phyloP scores from a whole-genome alignment of 2,888 invertebrate species.

The Achlya flavicornis region DNA sequence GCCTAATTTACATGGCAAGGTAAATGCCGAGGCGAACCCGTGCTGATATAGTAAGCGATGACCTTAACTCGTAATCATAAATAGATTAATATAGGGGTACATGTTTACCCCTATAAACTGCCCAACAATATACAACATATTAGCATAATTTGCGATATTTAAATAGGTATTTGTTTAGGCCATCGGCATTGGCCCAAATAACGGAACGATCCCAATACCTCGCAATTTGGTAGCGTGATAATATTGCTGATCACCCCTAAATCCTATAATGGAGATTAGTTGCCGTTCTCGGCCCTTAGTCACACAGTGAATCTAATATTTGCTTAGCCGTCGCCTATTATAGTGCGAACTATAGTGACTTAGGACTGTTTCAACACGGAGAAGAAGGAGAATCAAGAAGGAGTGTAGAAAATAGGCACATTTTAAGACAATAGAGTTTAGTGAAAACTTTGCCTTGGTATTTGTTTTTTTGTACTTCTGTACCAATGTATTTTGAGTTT shows the following conservation, averaged over 20 bases:
- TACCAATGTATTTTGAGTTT: too few relatives aligned
- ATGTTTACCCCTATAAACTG: not conserved
- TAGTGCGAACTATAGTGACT: not conserved
- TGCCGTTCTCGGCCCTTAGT: not conserved
- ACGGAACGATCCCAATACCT: not conserved
- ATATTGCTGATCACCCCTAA: constrained; percentile 5
- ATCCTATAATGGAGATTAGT: constrained; percentile 4
- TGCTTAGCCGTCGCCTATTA: not conserved
- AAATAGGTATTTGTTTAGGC: constrained; percentile 9
- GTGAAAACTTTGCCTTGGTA: too few relatives aligned
- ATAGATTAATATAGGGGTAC: not conserved
- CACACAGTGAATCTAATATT: not conserved
- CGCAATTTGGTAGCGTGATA: constrained; percentile 7
- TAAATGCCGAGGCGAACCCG: too few relatives aligned
- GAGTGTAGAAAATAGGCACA: too few relatives aligned
- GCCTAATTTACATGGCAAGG: too few relatives aligned
- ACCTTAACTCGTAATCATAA: not conserved
- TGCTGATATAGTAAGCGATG: too few relatives aligned
- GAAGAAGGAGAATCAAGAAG: too few relatives aligned
- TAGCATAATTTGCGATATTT: not conserved
- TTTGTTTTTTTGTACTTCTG: too few relatives aligned
- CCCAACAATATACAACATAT: not conserved
- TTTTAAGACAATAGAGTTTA: too few relatives aligned
- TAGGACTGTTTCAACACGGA: too few relatives aligned
- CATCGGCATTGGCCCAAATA: not conserved